Evolutionary conservation across 2,113 vertebrate genomes (phyloP).

Genomic region (Serinus canaria): DNA sequence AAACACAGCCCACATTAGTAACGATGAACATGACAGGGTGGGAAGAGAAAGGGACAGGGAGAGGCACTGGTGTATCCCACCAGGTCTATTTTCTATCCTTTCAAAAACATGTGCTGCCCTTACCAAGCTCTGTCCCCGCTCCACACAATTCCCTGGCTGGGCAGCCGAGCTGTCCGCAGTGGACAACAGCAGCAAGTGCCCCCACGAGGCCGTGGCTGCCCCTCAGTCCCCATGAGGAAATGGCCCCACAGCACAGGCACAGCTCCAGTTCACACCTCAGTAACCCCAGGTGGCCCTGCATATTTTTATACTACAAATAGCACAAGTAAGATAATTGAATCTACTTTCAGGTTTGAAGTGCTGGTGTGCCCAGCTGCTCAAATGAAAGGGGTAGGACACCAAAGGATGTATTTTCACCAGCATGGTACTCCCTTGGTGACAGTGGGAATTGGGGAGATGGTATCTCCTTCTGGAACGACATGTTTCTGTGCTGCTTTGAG

Average conservation of each 20-base stretch:
- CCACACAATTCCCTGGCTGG: neutral
- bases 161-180: rapidly evolving
- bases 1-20: rapidly evolving
- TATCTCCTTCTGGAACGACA: neutral
- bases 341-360: neutral
- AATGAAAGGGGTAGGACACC: neutral
- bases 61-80: neutral
- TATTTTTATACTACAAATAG: neutral
- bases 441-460: neutral
- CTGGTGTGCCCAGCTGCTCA: neutral
- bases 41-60: neutral
- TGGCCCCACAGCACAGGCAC: neutral
- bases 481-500: neutral
- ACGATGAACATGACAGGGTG: neutral
- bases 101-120: rapidly evolving
- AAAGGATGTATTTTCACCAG: neutral
- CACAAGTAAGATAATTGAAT: neutral
- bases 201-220: neutral
- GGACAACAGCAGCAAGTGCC: neutral
- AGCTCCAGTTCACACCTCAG: neutral
- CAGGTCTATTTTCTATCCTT: neutral
- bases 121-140: neutral
- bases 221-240: neutral
- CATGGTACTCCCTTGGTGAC: neutral
- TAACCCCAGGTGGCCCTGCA: neutral